Evolutionary conservation across 2,888 invertebrate genomes (phyloP), one percentile per base, ranked within the genome.

Genomic region (Perizoma affinitatum): DNA sequence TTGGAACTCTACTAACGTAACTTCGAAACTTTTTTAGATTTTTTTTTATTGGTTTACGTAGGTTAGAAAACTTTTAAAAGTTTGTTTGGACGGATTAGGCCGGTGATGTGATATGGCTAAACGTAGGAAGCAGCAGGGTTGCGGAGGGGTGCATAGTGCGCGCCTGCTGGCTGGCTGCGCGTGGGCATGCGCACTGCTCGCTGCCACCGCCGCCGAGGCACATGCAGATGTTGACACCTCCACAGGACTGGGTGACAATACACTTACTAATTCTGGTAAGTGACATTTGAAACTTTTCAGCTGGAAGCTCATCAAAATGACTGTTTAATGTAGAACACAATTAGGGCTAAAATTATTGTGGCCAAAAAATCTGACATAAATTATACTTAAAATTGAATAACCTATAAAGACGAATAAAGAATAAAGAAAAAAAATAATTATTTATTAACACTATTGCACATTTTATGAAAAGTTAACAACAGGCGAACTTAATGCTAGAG

Each of bases 41-140:
- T 38, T 38, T 7, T 53, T 22, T 11, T 33, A 48, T 42, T 54
- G 51, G 34, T 10, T 41, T 38, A 48, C 36, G 34, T 42, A 46
- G 9, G n/a, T 22, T 46, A 48, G 38, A 54, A 46, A 71, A 72
- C 68, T 71, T 71, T 68, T 54, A 42, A 55, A 66, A 60, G 11
- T 65, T 61, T 67, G 72, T 58, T 55, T 63, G 63, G 64, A 72
- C 46, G 67, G 68, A 70, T 68, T 58, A 58, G 70, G 69, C 82
- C 80, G 83, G 91, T 90, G 89, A 91, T 90, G 91, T 92, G 91
- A 86, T 80, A 92, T 91, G 90, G 90, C 85, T 82, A 82, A 77
- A 72, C 80, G 76, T 69, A 76, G 73, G 63, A 74, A 73, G 64
- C 57, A 66, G 58, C 69, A 63, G 68, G 74, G 70, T 75, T 72